phyloP scores from a whole-genome alignment of 1,140 invertebrate genomes.

The Myzus persicae region DNA sequence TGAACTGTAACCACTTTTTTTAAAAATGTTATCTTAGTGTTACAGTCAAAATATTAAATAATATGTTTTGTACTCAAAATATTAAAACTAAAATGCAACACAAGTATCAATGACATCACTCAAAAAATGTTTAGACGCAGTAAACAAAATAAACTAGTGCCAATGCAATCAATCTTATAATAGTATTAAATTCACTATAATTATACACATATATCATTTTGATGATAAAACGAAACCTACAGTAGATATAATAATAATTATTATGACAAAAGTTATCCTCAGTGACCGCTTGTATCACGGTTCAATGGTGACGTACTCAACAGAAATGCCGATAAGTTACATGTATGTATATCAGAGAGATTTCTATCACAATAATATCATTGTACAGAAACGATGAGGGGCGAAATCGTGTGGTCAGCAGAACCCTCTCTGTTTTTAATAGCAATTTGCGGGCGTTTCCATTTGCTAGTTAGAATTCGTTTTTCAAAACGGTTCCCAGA shows the following conservation, averaged over 20 bases:
- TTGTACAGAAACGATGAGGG: neutral
- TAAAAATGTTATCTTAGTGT: neutral
- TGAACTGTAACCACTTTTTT: neutral
- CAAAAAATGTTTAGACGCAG: neutral
- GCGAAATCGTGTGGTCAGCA: neutral
- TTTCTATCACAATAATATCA: neutral
- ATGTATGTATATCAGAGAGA: neutral
- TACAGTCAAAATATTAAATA: neutral
- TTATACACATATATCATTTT: neutral
- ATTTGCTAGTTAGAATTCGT: slow-evolving; percentile 28
- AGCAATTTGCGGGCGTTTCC: slow-evolving; percentile 19
- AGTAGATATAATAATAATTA: neutral
- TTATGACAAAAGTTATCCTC: neutral
- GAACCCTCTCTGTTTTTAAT: slow-evolving; percentile 10
- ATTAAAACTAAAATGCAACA: neutral
- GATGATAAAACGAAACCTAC: neutral
- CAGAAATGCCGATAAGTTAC: neutral
- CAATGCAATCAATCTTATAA: neutral
- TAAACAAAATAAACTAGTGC: neutral
- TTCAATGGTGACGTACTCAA: neutral
- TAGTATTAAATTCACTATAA: neutral
- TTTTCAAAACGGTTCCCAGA: slow-evolving; percentile 31
- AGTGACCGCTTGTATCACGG: neutral
- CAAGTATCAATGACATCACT: too few species aligned
- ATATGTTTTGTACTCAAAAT: neutral